Base-by-base conservation (phyloP, 1,140 invertebrate genomes). In the Sinella curviseta region DNA sequence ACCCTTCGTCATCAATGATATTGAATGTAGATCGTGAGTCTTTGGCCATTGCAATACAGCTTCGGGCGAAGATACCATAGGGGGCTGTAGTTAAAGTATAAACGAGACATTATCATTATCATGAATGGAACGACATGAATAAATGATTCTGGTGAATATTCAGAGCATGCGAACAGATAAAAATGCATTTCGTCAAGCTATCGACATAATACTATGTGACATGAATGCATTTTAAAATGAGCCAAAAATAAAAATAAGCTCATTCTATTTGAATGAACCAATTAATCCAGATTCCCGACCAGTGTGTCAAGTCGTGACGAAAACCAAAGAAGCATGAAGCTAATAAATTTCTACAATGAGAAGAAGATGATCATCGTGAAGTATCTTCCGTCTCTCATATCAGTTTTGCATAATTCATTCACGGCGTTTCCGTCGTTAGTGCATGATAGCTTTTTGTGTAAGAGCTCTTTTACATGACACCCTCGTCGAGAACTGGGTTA, bases 41-140 rank as follows among this genome's bases (percentile, higher is more conserved):
- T 87, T 97, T 97, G 55, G 95, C 96, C 96, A 97, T 97, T 39
- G 96, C 96, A 31, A 97, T 94, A 86, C 95, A 97, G 86, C 95
- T 97, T 85, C 95, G 92, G 36, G 96, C 96, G 86, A 97, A 97
- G 84, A 97, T 97, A 79, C 95, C 95, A 85, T 97, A 97, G 12
- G 95, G 96, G 88, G 96, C 95, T 97, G 88, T 54, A 89, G 39
- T 48, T 20, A 48, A 48, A 48, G 8, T 89, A 85, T 82, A 76
- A 60, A 75, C 78, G 79, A 82, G 8, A 48, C 39, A 48, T 48
- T 8, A 3, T 60, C 57, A 60, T 17, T 55, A 80, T 17, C 81
- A 77, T 74, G 75, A 60, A 60, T 78, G 16, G 28, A 67, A 2
- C 8, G 24, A 8, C 30, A 33, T 74, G 34, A 74, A 74, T 26